Evolutionary conservation across 2,113 vertebrate genomes (phyloP), one percentile per base, ranked within the genome.

Genomic region (Sprattus sprattus): DNA sequence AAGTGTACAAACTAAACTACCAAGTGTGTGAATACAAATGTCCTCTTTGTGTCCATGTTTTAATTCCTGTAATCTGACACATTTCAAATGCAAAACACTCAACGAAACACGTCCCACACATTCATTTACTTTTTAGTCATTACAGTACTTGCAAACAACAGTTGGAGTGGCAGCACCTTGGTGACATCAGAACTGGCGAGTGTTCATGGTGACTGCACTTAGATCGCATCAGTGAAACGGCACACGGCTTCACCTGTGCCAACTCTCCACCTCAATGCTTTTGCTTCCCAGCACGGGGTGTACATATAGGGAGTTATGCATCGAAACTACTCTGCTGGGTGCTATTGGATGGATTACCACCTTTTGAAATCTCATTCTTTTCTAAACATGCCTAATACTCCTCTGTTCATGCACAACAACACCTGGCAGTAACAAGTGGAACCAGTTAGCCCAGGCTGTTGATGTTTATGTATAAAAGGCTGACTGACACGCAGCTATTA

Each of bases 371-470:
- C 71, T 2, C 71, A 16, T 18, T 39, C 15, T 78, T 44, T 60
- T 57, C 50, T 78, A 78, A 13, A 4, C 71, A 78, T 78, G 28
- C 28, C 28, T 39, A 78, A 11, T 32, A 39, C 71, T n/a, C 57
- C n/a, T 39, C 11, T 10, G n/a, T 67, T 9, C 28, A 28, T 39
- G 28, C 71, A 78, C 52, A 52, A 88, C 57, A 64, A 18, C 54
- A n/a, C 57, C 39, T 52, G 75, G 86, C 87, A 85, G 84, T 86
- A 93, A 93, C 93, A 91, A 92, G 94, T 89, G 88, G 90, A 94
- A 93, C 93, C 93, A 92, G 93, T 93, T 94, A 92, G 92, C 91
- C 92, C 78, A 85, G 89, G 85, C 52, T 47, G 32, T 88, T 85
- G 10, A 84, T 60, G 89, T 90, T 88, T 89, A 89, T 91, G 90